Base-by-base conservation (phyloP, 2,888 invertebrate genomes). In the Macrophya annulata region DNA sequence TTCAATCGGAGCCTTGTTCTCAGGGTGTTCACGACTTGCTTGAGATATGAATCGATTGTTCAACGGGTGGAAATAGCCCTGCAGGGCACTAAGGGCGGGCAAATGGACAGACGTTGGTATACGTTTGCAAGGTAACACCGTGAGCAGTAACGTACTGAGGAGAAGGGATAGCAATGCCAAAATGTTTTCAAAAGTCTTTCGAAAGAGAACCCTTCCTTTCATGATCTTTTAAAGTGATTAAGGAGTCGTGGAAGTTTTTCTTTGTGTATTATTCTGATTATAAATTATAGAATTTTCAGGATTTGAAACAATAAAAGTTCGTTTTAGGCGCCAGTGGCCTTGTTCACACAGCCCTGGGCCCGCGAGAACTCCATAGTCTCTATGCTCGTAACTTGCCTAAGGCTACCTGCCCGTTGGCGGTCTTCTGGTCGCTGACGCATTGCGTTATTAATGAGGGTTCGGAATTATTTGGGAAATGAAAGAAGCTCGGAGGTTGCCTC, bases 361-460 rank as follows among this genome's bases (percentile, higher is more conserved):
- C 72, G 72, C 72, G 25, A 77, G 77, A 77, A 31, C 21, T 40
- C 10, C 31, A 25, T 48, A 55, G 55, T 51, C 37, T 68, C 68
- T 37, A 68, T 68, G 25, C 31, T 68, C 17, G 77, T 77, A 48
- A 87, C 84, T 86, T 77, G 84, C 84, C 85, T 65, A 48, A 84
- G 85, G 85, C 87, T 87, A 87, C 87, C 87, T 87, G 87, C 89
- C 89, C 89, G 89, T 88, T 87, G 87, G 87, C 87, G 87, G 85
- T 88, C 87, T 88, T 87, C 87, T 88, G 88, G 89, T 89, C 88
- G 89, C 88, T 88, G 89, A 90, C 90, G 91, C 90, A 89, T 90
- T 90, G 88, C 90, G 90, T 92, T 92, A 91, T 92, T 92, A 92
- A 93, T 91, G 91, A 92, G 90, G 91, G 90, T 92, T 88, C 88